Percentiles rank a stretch among this genome's conserved stretches.
Evolutionary conservation across 2,113 vertebrate species (phyloP).

Genomic region (Proteles cristata): DNA sequence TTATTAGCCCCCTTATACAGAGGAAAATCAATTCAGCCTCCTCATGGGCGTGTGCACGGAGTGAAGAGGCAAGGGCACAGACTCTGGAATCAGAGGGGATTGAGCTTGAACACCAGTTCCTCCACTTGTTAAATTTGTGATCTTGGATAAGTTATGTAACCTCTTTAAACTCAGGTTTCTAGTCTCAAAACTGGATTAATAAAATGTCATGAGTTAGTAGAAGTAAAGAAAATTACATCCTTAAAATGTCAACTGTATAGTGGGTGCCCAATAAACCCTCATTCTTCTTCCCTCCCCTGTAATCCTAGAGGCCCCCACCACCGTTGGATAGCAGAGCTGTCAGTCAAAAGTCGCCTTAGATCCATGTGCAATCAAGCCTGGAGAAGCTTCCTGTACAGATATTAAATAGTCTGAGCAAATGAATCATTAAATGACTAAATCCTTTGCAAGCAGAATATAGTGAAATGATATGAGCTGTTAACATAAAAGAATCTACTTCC

Average conservation of each 20-base stretch:
- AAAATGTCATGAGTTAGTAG: constrained; percentile 55
- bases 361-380: not conserved
- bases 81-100: not conserved
- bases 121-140: constrained; percentile 51
- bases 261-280: not conserved
- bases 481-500: not conserved
- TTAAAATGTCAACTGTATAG: constrained; percentile 50
- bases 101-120: not conserved
- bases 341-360: not conserved
- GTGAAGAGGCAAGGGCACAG: not conserved
- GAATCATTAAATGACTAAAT: constrained; percentile 13
- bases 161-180: constrained; percentile 50
- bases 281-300: not conserved
- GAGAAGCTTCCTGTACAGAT: not conserved
- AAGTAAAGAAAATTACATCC: constrained; percentile 51
- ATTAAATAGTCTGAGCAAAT: constrained; percentile 4
- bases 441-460: not conserved
- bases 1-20: not conserved
- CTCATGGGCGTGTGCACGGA: not conserved
- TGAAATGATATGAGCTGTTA: not conserved
- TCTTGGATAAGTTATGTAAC: constrained; percentile 63
- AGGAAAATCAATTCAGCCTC: not conserved
- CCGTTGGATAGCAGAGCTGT: not conserved
- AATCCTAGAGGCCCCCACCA: not conserved
- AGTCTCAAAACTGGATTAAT: constrained; percentile 51